Conservation (phyloP, 2,888 invertebrate genomes). For the Acanthacorydalis orientalis region DNA sequence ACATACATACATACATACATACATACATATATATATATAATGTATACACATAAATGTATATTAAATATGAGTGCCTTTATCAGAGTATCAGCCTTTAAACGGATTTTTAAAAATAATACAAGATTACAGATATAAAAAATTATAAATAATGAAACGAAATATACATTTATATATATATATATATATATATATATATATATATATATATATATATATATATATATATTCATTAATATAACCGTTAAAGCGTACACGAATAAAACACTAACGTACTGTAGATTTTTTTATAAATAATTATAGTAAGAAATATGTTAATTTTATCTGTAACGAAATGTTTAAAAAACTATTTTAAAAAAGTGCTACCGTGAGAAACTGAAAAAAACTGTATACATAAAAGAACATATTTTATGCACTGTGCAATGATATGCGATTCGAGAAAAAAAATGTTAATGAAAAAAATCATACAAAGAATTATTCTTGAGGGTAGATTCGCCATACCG, state of each 20-base stretch:
- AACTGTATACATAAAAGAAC: slow-evolving; percentile 13
- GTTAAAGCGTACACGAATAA: background rate
- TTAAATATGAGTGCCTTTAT: too few species aligned
- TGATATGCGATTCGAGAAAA: slow-evolving; percentile 15
- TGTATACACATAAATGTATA: too few species aligned
- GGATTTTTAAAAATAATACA: too few species aligned
- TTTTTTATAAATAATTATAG: too few species aligned
- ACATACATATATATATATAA: too few species aligned
- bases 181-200: slow-evolving; percentile 3
- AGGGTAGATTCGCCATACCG: slow-evolving; percentile 3
- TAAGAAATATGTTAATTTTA: background rate
- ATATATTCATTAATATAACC: background rate
- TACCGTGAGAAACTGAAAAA: slow-evolving; percentile 17
- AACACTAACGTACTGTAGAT: background rate
- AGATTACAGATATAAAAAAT: too few species aligned
- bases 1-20: too few species aligned
- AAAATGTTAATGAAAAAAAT: slow-evolving; percentile 16
- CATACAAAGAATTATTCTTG: too few species aligned
- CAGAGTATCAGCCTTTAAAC: too few species aligned
- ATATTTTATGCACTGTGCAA: slow-evolving; percentile 8
- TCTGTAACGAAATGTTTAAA: background rate
- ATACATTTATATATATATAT: slow-evolving; percentile 4
- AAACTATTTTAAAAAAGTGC: background rate
- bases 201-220: background rate
- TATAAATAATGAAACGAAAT: background rate